Base-by-base conservation (phyloP, 2,113 vertebrate genomes). In the Spea multiplicata region DNA sequence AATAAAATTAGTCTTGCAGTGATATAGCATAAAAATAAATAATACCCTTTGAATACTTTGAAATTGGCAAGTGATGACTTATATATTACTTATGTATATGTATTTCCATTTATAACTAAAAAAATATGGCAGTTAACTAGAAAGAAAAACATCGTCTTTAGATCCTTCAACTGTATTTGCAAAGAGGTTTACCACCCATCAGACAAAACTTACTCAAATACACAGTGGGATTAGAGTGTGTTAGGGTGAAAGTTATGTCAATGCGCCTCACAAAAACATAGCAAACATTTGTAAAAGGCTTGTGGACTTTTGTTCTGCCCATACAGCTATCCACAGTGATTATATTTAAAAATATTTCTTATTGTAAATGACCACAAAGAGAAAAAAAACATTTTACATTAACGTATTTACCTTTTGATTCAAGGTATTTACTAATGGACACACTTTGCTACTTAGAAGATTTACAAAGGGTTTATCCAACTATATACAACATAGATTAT, bases 151-250 rank as follows among this genome's bases (percentile, higher is more conserved):
- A 67, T 44, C 10, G 44, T 44, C 16, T 48, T 30, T 3, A 71
- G 45, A 62, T 71, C 64, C 50, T 71, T 13, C 5, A 71, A 78
- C 76, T 45, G 47, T 71, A 61, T 78, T 78, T 78, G 67, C 59
- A 71, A 78, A 71, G 76, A 71, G 62, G 62, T 65, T 64, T 59
- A 50, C 76, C 76, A 78, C 68, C 68, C 71, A 14, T 78, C 76
- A 71, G 61, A 78, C 68, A 78, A 78, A 78, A 78, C 68, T 55
- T 71, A 71, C 76, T 71, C 68, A 78, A 78, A 78, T 78, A 78
- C 68, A 65, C 68, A 52, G 57, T 78, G 44, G 68, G 68, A 78
- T 78, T 78, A 78, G 47, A 46, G 68, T 44, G 44, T 13, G 76
- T 78, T 65, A 78, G 14, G 76, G 76, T 65, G 69, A 78, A 72